Evolutionary conservation across 1,140 invertebrate genomes (phyloP).

Genomic region (Ceratina japonica): DNA sequence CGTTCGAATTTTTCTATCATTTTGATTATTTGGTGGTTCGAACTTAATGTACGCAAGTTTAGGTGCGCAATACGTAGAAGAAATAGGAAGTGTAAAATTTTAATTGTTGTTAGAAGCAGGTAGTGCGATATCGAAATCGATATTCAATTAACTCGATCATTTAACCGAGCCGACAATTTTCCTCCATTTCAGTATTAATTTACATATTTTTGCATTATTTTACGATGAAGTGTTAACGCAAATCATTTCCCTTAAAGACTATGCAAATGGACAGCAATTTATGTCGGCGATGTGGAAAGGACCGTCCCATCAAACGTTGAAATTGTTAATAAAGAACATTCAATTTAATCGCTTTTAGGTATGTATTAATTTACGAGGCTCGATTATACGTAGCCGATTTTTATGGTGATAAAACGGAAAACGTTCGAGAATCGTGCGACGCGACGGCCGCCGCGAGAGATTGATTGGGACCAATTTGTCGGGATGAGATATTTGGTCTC

Average conservation of each 20-base stretch:
- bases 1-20: no score
- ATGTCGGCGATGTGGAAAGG: background rate
- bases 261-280: background rate
- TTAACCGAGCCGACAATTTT: background rate
- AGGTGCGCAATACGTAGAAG: no score
- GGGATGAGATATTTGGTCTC: conserved; percentile 48
- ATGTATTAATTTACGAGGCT: background rate
- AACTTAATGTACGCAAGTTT: no score
- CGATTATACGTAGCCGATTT: no score
- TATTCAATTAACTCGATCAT: no score
- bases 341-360: background rate
- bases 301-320: background rate
- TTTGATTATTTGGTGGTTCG: no score
- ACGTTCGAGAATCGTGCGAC: background rate
- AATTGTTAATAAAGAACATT: background rate
- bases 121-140: no score
- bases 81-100: no score
- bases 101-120: no score
- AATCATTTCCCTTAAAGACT: background rate
- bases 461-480: conserved; percentile 58
- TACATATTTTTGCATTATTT: conserved; percentile 4
- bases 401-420: background rate
- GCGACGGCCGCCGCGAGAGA: background rate
- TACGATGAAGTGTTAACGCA: background rate
- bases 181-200: background rate